These are phyloP conservation scores for Tenodera sinensis DNA, from an alignment of 2,888 invertebrate genomes.

Conservation along the genomic window DNA sequence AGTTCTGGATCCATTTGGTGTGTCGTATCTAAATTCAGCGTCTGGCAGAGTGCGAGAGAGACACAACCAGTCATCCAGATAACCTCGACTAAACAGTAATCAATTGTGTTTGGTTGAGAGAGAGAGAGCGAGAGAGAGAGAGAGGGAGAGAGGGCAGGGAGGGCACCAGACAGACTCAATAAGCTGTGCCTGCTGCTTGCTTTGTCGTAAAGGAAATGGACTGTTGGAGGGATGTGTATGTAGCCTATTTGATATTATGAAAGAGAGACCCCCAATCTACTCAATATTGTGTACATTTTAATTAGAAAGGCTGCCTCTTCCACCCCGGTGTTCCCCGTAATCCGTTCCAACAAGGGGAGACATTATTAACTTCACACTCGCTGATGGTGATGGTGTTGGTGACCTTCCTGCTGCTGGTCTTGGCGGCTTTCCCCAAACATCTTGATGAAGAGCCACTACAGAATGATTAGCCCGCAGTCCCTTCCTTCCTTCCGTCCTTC, in stretches of 20 bases:
- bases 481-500: no score
- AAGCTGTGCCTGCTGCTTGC: not conserved
- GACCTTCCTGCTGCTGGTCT: not conserved
- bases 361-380: not conserved
- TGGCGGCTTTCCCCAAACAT: not conserved
- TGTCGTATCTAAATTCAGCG: not conserved
- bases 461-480: not conserved
- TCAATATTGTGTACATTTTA: conserved; percentile 31
- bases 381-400: no score
- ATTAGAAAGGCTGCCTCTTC: conserved; percentile 16
- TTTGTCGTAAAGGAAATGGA: conserved; percentile 11
- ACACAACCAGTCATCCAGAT: not conserved
- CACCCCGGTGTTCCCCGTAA: not conserved
- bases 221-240: conserved; percentile 3
- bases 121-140: not conserved
- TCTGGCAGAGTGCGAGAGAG: not conserved
- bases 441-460: not conserved
- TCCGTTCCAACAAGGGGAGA: not conserved
- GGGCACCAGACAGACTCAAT: not conserved
- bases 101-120: conserved; percentile 15
- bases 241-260: conserved; percentile 21
- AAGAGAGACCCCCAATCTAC: conserved; percentile 10
- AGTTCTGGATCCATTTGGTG: not conserved
- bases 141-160: no score
- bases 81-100: conserved; percentile 25